Evolutionary conservation across 2,888 invertebrate species (phyloP).

Genomic region (Lomographa bimaculata): DNA sequence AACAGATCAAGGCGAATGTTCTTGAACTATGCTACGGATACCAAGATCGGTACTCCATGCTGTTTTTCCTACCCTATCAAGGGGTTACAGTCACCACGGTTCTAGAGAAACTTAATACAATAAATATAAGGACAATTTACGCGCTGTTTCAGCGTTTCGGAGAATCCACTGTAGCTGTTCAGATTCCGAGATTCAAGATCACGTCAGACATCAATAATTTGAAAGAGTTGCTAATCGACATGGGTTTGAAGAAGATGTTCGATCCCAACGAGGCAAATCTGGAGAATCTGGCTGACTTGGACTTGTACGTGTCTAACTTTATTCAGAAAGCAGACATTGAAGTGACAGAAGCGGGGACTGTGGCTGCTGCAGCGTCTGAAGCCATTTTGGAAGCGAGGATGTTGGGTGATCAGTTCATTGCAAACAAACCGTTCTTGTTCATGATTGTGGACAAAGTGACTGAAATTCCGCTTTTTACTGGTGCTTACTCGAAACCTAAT

Average conservation of each 20-base stretch:
- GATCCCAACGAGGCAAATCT: constrained; percentile 51
- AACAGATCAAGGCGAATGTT: constrained; percentile 49
- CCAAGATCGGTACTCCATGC: constrained; percentile 81
- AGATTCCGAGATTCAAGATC: constrained; percentile 84
- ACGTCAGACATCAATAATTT: constrained; percentile 68
- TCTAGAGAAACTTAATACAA: constrained; percentile 68
- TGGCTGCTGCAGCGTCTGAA: constrained; percentile 49
- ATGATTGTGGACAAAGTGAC: constrained; percentile 63
- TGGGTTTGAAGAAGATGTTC: constrained; percentile 64
- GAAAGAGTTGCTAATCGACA: constrained; percentile 70
- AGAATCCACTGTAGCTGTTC: constrained; percentile 74
- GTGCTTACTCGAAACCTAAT: constrained; percentile 67
- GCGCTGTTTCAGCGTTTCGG: constrained; percentile 56
- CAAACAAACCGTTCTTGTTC: constrained; percentile 66
- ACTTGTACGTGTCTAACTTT: constrained; percentile 55
- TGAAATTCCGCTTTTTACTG: constrained; percentile 59
- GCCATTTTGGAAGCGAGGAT: constrained; percentile 44
- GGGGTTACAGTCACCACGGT: constrained; percentile 66
- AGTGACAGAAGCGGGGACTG: constrained; percentile 66
- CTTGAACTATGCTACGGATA: constrained; percentile 65
- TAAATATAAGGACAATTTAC: constrained; percentile 74
- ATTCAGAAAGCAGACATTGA: constrained; percentile 70
- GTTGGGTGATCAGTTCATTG: constrained; percentile 46
- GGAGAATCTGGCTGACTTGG: constrained; percentile 42
- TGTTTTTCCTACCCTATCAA: constrained; percentile 83